Conservation (phyloP, 2,888 invertebrate species). For the Oegoconia quadripuncta region DNA sequence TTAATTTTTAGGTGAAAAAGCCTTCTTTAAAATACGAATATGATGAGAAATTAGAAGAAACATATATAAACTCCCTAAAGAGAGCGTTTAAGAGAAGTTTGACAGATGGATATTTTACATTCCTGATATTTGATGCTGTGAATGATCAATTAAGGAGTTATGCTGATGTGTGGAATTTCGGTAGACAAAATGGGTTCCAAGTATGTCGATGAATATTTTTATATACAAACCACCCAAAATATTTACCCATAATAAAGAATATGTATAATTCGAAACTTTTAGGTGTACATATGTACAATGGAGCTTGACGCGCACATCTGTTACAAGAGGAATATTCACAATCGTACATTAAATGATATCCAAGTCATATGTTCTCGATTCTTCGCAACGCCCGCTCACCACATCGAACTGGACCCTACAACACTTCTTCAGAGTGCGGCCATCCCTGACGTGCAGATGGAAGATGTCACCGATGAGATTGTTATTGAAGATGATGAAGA, state of each 20-base stretch:
- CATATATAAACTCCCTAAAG: slow-evolving; percentile 88
- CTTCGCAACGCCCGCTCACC: slow-evolving; percentile 89
- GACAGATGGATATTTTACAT: slow-evolving; percentile 93
- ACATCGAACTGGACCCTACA: slow-evolving; percentile 89
- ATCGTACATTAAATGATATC: slow-evolving; percentile 88
- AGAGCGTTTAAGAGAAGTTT: slow-evolving; percentile 95
- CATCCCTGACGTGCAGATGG: slow-evolving; percentile 92
- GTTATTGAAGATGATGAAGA: slow-evolving; percentile 58
- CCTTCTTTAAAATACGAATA: slow-evolving; percentile 92
- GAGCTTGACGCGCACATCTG: slow-evolving; percentile 89
- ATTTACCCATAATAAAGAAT: background rate
- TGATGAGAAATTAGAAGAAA: slow-evolving; percentile 89
- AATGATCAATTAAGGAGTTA: slow-evolving; percentile 90
- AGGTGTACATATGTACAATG: slow-evolving; percentile 96
- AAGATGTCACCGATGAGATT: slow-evolving; percentile 79
- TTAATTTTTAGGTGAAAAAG: slow-evolving; percentile 57
- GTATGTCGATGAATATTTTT: too few species aligned
- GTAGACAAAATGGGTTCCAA: slow-evolving; percentile 91
- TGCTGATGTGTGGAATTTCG: slow-evolving; percentile 93
- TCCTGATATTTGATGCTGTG: slow-evolving; percentile 95
- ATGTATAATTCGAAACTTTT: slow-evolving; percentile 12
- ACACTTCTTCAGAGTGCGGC: slow-evolving; percentile 90
- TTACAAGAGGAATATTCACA: slow-evolving; percentile 90
- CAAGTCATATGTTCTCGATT: slow-evolving; percentile 84
- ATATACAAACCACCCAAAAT: background rate